These are phyloP conservation scores for Trachythela sp. DNA, from an alignment of 64 coral and sea anemone genomes.

Conservation along the genomic window DNA sequence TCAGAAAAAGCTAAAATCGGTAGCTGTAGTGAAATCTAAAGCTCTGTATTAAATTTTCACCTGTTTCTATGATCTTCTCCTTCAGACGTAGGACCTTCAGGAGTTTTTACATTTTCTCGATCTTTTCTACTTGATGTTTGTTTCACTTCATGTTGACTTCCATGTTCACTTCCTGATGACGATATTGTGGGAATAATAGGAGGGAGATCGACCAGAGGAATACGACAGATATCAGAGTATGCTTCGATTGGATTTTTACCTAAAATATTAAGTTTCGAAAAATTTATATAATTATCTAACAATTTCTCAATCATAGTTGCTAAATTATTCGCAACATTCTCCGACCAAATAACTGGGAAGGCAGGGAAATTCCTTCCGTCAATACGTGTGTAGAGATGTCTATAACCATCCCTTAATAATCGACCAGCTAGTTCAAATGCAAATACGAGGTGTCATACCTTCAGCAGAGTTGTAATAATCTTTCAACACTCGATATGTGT, in stretches of 20 bases:
- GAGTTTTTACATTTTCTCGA: neutral
- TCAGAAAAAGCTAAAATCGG: neutral
- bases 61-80: neutral
- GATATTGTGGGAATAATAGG: neutral
- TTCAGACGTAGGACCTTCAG: neutral
- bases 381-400: no score
- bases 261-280: neutral
- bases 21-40: neutral
- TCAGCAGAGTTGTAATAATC: constrained; percentile 86
- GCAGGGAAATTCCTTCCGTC: no score
- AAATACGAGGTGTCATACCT: neutral
- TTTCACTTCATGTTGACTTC: constrained; percentile 3
- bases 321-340: no score
- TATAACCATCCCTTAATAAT: no score
- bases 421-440: no score
- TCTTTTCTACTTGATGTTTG: neutral
- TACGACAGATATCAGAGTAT: neutral
- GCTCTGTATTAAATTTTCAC: neutral
- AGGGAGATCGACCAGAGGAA: neutral
- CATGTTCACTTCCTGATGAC: neutral
- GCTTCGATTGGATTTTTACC: constrained; percentile 15
- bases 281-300: no score
- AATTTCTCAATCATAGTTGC: no score
- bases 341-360: no score
- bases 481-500: constrained; percentile 66